Evolutionary conservation across 2,888 invertebrate species (phyloP), one percentile per base, ranked within the genome.

Genomic region (Disparrhopalites patrizii): DNA sequence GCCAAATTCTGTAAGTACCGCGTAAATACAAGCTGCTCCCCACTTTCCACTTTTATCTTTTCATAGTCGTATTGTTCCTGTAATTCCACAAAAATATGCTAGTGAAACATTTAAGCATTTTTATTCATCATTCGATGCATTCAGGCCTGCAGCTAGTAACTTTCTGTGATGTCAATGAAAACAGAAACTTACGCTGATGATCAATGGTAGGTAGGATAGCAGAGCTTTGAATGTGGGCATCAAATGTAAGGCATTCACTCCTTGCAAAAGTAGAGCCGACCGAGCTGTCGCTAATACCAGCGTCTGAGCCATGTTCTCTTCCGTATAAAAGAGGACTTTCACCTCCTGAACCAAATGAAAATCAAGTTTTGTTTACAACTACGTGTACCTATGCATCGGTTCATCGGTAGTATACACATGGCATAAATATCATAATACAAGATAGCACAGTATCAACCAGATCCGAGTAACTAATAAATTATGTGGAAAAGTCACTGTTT

Each of bases 21-120:
- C 70, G 84, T 84, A 78, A 84, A 84, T 75, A 84, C 80, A 64
- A 86, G 77, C 74, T 85, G 85, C 23, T 82, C 81, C 0, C 86
- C 86, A 60, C 81, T 82, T 73, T 82, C 81, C 13, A 86, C 84
- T 28, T 79, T 76, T n/a, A 82, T 79, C 76, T 83, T 83, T 76
- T 86, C 85, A 72, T 81, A 79, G 30, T 81, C 70, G 28, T 68
- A 73, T 64, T 75, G 75, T 43, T 75, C 75, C 67, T 72, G 50
- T 43, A 38, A 57, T 28, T 20, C 43, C 27, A 28, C 30, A 13
- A 58, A 30, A 31, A 38, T 30, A 18, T 31, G 13, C 38, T 61
- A 54, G 15, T 51, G 18, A 51, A 31, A 25, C 7, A 56, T 15
- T 30, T 18, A 38, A 18, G 27, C 18, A 8, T 36, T 36, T 36